These are phyloP conservation scores for Hemistola chrysoprasaria DNA, from an alignment of 2,888 invertebrate species.

Conservation along the genomic window DNA sequence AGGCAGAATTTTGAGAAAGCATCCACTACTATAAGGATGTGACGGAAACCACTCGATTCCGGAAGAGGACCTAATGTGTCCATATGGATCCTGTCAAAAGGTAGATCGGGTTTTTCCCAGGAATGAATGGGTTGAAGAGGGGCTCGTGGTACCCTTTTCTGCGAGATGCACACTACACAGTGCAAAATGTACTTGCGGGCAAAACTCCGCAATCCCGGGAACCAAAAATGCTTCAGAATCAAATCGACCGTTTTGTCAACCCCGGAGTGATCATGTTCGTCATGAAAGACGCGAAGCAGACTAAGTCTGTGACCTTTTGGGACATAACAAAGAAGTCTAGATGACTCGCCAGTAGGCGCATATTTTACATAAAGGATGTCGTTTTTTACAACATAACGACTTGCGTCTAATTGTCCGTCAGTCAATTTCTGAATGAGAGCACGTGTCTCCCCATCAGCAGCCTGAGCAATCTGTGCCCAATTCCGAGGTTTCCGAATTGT, in stretches of 20 bases:
- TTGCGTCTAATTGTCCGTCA: conserved; percentile 27
- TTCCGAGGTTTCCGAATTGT: conserved; percentile 11
- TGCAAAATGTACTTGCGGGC: conserved; percentile 25
- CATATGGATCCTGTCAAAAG: conserved; percentile 25
- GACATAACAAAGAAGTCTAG: conserved; percentile 26
- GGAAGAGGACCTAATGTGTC: conserved; percentile 24
- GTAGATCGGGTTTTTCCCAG: conserved; percentile 12
- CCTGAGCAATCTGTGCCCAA: too few relatives aligned
- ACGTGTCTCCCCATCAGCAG: too few relatives aligned
- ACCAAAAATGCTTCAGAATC: conserved; percentile 32
- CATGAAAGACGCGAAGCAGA: conserved; percentile 32
- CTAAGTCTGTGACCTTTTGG: conserved; percentile 34
- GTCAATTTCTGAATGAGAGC: conserved; percentile 21
- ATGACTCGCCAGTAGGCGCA: conserved; percentile 21
- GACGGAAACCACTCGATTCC: conserved; percentile 19
- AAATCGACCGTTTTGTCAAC: conserved; percentile 23
- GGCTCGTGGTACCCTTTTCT: conserved; percentile 21
- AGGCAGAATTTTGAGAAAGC: conserved; percentile 31
- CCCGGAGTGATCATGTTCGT: conserved; percentile 28
- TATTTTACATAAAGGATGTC: conserved; percentile 24
- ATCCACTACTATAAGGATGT: conserved; percentile 27
- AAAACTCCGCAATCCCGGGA: conserved; percentile 23
- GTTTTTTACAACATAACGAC: conserved; percentile 16
- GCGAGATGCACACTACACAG: conserved; percentile 23
- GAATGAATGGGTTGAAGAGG: conserved; percentile 25